These are phyloP conservation scores for Dromaius novaehollandiae DNA, from an alignment of 2,113 vertebrate genomes.

Conservation along the genomic window DNA sequence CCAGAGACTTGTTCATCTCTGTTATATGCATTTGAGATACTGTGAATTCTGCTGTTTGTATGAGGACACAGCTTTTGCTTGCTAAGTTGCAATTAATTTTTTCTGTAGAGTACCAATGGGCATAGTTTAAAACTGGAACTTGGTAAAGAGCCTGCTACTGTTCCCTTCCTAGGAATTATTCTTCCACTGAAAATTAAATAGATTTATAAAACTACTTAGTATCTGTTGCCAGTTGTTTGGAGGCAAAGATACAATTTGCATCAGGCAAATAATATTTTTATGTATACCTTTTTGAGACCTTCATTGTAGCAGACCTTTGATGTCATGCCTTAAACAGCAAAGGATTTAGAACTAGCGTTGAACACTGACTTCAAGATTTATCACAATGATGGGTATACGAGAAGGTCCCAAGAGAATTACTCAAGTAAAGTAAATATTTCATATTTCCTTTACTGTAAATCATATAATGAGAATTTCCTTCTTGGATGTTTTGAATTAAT, in stretches of 20 bases:
- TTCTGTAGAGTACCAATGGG: neutral
- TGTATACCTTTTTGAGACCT: neutral
- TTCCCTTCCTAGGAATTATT: neutral
- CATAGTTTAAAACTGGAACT: neutral
- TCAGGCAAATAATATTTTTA: neutral
- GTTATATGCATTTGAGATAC: neutral
- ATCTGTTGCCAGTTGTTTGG: neutral
- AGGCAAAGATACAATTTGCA: neutral
- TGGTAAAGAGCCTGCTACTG: neutral
- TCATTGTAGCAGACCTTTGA: neutral
- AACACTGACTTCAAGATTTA: neutral
- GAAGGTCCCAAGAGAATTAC: neutral
- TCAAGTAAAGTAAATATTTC: neutral
- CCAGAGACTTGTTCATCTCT: neutral
- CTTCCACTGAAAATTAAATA: neutral
- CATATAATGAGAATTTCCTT: neutral
- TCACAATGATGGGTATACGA: neutral
- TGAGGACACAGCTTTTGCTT: neutral
- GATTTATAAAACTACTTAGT: neutral
- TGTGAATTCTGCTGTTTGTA: neutral
- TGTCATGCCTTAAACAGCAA: neutral
- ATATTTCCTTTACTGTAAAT: neutral
- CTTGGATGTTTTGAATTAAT: neutral
- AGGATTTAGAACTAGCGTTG: neutral
- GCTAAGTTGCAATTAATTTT: neutral